These are phyloP conservation scores for Leuctra nigra DNA, from an alignment of 2,888 invertebrate genomes.

Conservation along the genomic window DNA sequence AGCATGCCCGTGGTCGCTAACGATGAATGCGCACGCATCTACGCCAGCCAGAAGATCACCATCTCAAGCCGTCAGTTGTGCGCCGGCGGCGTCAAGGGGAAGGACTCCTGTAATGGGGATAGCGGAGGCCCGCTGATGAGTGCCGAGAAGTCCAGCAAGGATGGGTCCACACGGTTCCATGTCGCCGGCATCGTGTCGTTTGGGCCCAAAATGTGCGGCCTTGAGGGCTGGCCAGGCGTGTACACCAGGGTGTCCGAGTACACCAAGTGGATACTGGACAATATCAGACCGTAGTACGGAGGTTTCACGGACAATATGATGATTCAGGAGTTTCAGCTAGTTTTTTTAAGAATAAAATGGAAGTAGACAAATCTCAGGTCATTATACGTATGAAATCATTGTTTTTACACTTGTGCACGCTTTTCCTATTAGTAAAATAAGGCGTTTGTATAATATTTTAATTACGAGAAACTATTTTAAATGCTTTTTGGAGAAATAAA, in stretches of 20 bases:
- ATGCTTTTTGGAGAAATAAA: too few species aligned
- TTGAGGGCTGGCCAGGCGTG: slow-evolving; percentile 57
- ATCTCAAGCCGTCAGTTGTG: slow-evolving; percentile 51
- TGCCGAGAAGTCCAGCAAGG: slow-evolving; percentile 32
- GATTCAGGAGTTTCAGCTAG: too few species aligned
- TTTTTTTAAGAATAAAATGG: too few species aligned
- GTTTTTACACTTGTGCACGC: too few species aligned
- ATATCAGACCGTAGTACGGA: not conserved
- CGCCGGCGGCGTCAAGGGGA: slow-evolving; percentile 59
- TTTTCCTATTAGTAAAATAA: too few species aligned
- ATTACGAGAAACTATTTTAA: too few species aligned
- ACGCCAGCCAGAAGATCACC: slow-evolving; percentile 45
- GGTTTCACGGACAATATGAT: too few species aligned
- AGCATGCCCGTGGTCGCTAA: slow-evolving; percentile 45
- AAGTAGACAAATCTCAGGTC: too few species aligned
- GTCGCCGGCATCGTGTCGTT: slow-evolving; percentile 59
- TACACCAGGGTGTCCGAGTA: slow-evolving; percentile 58
- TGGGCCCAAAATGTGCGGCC: slow-evolving; percentile 56
- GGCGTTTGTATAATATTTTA: too few species aligned
- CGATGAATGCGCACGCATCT: slow-evolving; percentile 50
- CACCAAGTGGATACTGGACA: slow-evolving; percentile 52
- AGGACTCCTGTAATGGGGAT: slow-evolving; percentile 69
- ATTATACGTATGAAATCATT: too few species aligned
- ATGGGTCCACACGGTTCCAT: slow-evolving; percentile 36
- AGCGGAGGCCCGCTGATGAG: slow-evolving; percentile 73